These are phyloP conservation scores for Metopolophium dirhodum DNA, from an alignment of 1,140 invertebrate genomes.

Conservation along the genomic window DNA sequence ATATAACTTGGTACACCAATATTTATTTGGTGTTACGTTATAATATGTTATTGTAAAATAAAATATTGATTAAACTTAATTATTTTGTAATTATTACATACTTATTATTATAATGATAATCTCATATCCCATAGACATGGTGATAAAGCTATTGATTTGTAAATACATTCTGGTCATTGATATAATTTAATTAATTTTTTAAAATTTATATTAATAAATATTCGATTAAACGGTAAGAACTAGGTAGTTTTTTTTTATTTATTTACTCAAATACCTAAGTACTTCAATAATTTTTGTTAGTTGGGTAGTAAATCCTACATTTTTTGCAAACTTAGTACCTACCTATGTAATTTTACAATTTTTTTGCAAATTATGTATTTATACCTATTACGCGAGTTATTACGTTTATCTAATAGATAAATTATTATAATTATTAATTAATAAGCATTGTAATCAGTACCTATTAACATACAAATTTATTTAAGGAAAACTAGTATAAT, in stretches of 20 bases:
- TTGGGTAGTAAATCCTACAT: neutral
- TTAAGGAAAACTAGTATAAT: neutral
- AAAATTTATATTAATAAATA: neutral
- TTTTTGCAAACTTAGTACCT: neutral
- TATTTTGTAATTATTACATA: neutral
- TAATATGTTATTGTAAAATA: neutral
- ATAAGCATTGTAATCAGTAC: neutral
- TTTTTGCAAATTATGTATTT: neutral
- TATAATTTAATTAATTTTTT: neutral
- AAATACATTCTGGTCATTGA: neutral
- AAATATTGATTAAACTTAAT: neutral
- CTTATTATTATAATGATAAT: neutral
- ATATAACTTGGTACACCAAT: neutral
- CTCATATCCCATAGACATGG: neutral
- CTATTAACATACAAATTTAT: neutral
- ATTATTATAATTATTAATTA: slow-evolving; percentile 7
- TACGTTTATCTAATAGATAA: neutral
- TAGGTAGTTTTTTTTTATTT: neutral
- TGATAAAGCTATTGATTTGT: neutral
- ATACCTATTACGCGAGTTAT: neutral
- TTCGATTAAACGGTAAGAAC: neutral
- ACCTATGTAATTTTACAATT: neutral
- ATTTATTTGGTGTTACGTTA: neutral
- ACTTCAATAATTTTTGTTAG: neutral
- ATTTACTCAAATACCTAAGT: neutral